Percentiles rank a stretch among this genome's conserved stretches.
Conservation (phyloP, 2,888 invertebrate genomes). For the Limulus polyphemus region DNA sequence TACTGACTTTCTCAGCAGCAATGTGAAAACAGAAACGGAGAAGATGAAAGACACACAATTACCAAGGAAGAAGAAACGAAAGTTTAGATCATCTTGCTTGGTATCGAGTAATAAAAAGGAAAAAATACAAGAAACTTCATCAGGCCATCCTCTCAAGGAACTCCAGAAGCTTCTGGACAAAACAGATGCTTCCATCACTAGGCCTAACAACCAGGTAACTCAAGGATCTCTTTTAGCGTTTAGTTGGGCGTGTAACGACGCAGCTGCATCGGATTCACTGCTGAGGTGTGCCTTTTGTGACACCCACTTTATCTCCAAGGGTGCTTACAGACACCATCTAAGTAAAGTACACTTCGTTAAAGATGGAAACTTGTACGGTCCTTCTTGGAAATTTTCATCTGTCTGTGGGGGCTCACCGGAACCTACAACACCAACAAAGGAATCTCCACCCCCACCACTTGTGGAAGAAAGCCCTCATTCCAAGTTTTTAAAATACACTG, state of each 20-base stretch:
- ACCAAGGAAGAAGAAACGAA: no score
- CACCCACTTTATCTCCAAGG: constrained; percentile 90
- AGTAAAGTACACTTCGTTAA: constrained; percentile 93
- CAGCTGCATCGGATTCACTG: constrained; percentile 50
- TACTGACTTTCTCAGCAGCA: no score
- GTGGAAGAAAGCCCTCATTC: constrained; percentile 88
- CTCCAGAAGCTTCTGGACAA: constrained; percentile 91
- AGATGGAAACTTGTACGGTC: constrained; percentile 47
- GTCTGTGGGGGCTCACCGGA: constrained; percentile 12
- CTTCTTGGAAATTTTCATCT: constrained; percentile 7
- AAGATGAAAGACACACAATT: no score
- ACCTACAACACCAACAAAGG: constrained; percentile 31
- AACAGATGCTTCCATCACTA: constrained; percentile 51
- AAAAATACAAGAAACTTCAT: no score
- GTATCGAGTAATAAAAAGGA: no score
- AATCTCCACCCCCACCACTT: constrained; percentile 19
- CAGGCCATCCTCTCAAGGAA: constrained; percentile 78
- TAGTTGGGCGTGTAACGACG: constrained; percentile 90
- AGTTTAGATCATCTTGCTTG: no score
- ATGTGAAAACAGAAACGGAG: no score
- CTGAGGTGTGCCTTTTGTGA: constrained; percentile 93
- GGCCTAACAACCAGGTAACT: constrained; percentile 16
- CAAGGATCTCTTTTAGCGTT: constrained; percentile 76
- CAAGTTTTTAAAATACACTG: constrained; percentile 95
- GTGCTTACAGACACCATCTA: constrained; percentile 88